Conservation (phyloP, 53 echinoderm and acorn worm genomes). For the Pentamera pediparva region DNA sequence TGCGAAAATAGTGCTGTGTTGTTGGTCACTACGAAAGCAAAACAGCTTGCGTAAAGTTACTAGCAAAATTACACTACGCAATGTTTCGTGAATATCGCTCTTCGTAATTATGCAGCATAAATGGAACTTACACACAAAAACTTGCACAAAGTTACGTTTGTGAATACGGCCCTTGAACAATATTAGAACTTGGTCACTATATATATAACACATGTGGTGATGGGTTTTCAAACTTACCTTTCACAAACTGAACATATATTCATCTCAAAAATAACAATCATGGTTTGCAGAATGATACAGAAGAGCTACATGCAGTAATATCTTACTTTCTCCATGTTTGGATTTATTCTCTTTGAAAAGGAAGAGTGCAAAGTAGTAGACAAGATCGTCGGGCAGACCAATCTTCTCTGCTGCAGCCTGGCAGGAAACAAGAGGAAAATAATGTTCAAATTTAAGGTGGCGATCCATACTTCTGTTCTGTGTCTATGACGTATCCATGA, state of each 20-base stretch:
- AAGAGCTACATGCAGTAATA: neutral
- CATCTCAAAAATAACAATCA: neutral
- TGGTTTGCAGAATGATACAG: neutral
- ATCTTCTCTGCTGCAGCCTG: constrained; percentile 73
- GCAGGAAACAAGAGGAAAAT: neutral
- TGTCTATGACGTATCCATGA: too few species aligned
- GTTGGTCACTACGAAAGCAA: too few species aligned
- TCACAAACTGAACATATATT: neutral
- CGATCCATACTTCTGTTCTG: neutral
- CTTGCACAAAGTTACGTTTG: too few species aligned
- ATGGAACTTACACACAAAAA: too few species aligned
- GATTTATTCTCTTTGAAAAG: constrained; percentile 73
- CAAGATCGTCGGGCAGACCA: constrained; percentile 60
- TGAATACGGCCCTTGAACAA: too few species aligned
- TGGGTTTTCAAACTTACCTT: neutral
- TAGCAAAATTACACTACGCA: too few species aligned
- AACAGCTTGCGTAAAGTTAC: too few species aligned
- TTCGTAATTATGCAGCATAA: too few species aligned
- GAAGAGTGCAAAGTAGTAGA: constrained; percentile 82
- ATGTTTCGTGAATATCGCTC: too few species aligned
- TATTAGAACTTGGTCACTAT: too few species aligned
- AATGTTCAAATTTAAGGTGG: neutral
- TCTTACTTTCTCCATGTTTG: constrained; percentile 75
- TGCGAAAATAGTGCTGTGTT: too few species aligned
- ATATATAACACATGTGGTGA: neutral